Percentiles rank a stretch among this genome's conserved stretches.
phyloP scores from a whole-genome alignment of 2,113 vertebrate genomes.

The Fulmarus glacialis region DNA sequence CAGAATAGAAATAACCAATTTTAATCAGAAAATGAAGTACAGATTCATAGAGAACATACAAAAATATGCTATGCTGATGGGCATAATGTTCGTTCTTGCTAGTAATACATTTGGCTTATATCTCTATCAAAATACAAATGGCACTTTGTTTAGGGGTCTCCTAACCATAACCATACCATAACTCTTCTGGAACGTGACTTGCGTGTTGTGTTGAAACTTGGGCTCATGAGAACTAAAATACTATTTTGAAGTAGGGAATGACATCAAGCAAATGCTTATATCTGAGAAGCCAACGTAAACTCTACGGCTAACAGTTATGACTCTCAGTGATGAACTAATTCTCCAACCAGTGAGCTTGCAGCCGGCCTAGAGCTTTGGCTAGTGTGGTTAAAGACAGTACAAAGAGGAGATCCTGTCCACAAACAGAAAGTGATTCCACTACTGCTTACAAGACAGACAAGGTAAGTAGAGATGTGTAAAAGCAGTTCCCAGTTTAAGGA shows the following conservation, averaged over 20 bases:
- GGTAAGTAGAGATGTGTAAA: not conserved
- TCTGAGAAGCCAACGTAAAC: accelerated
- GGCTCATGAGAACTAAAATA: not conserved
- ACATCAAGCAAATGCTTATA: not conserved
- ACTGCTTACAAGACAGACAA: not conserved
- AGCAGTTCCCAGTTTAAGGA: not conserved
- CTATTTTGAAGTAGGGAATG: not conserved
- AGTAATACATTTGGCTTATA: not conserved
- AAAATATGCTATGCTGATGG: not conserved
- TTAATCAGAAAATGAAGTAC: not conserved
- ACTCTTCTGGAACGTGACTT: not conserved
- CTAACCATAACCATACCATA: no score
- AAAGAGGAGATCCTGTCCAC: not conserved
- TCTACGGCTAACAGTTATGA: not conserved
- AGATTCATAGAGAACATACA: not conserved
- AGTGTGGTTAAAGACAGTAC: not conserved
- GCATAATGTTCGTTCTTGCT: not conserved
- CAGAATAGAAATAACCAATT: not conserved
- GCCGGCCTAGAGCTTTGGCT: not conserved
- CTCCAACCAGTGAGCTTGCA: not conserved
- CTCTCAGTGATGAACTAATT: not conserved
- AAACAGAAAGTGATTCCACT: not conserved
- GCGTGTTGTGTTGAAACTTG: not conserved
- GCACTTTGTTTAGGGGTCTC: not conserved
- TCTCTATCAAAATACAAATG: not conserved